Conservation (phyloP, 2,888 invertebrate species). For the Julus scandinavius region DNA sequence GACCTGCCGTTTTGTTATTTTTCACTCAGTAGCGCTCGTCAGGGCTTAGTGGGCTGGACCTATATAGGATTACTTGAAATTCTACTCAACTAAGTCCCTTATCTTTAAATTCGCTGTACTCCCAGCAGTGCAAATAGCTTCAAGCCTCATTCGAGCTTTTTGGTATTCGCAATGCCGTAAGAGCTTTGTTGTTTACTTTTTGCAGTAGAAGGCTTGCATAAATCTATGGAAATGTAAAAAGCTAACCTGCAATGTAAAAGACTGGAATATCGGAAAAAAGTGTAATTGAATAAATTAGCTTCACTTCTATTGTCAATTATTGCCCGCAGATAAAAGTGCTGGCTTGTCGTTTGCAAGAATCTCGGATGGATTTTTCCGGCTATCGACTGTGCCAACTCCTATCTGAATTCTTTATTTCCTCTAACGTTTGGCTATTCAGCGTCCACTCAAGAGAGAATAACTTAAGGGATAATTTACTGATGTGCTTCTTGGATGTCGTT, state of each 20-base stretch:
- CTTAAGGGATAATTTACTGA: slow-evolving; percentile 34
- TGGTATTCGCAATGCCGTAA: background rate
- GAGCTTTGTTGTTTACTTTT: background rate
- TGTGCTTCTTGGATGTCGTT: slow-evolving; percentile 18
- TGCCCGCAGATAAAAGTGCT: background rate
- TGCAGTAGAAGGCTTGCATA: background rate
- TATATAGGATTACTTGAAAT: slow-evolving; percentile 43
- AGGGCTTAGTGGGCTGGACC: slow-evolving; percentile 14
- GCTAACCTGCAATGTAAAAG: background rate
- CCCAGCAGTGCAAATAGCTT: background rate
- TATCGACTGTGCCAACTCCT: slow-evolving; percentile 25
- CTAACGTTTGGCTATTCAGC: slow-evolving; percentile 36
- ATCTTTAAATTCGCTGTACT: slow-evolving; percentile 32
- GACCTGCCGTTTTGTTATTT: slow-evolving; percentile 9
- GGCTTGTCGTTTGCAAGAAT: background rate
- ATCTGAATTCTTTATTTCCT: slow-evolving; percentile 40
- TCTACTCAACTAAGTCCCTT: slow-evolving; percentile 26
- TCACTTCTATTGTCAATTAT: slow-evolving; percentile 29
- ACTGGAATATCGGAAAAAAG: background rate
- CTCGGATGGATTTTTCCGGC: background rate
- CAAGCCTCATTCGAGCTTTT: background rate
- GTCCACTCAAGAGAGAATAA: slow-evolving; percentile 43
- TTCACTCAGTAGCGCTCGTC: background rate
- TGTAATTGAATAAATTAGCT: background rate
- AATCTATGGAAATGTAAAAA: background rate